Conservation (phyloP, 2,888 invertebrate genomes). For the Chaetoderma sp. region DNA sequence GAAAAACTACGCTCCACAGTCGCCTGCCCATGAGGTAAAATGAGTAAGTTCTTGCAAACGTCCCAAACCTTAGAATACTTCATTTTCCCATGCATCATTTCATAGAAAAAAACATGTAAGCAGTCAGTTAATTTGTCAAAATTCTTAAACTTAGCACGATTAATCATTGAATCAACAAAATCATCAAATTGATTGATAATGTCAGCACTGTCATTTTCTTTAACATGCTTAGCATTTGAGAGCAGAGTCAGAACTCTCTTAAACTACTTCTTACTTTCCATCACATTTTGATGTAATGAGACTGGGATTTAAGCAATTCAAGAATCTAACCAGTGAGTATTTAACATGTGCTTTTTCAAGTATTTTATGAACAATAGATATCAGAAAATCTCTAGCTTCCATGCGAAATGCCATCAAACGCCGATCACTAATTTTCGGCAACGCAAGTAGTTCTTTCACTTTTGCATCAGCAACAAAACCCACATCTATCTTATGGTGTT, state of each 20-base stretch:
- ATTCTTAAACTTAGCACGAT: too few species aligned
- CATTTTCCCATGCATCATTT: background rate
- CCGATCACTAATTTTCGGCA: background rate
- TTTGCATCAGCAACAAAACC: background rate
- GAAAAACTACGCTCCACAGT: background rate
- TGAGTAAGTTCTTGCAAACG: background rate
- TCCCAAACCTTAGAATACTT: background rate
- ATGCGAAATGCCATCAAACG: background rate
- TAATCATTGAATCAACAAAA: background rate
- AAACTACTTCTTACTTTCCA: too few species aligned
- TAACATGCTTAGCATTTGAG: background rate
- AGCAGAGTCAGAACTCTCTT: background rate
- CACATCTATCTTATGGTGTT: background rate
- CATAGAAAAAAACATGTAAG: background rate
- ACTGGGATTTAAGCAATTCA: background rate
- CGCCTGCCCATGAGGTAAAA: background rate
- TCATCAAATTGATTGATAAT: background rate
- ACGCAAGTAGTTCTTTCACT: background rate
- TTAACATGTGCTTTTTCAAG: background rate
- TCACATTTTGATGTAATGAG: too few species aligned
- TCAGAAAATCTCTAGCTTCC: background rate
- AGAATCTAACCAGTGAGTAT: background rate
- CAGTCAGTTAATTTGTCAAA: too few species aligned
- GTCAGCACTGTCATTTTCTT: background rate
- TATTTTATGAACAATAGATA: background rate